A percentile compares a stretch with the other conserved stretches of the same genome.
Evolutionary conservation across 2,113 vertebrate genomes (phyloP).

Genomic region (Zeus faber): DNA sequence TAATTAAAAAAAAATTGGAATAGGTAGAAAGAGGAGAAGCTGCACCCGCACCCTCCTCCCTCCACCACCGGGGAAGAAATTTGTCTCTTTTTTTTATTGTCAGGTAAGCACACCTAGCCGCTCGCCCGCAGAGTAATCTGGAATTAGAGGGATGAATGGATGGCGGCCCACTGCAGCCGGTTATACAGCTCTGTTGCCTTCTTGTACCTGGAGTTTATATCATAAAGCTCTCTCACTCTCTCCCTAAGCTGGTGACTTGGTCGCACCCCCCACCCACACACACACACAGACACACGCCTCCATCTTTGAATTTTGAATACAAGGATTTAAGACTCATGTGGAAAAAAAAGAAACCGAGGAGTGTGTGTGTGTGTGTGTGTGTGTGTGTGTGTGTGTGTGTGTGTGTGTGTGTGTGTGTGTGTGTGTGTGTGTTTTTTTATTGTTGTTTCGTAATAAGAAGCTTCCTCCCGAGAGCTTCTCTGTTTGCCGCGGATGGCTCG

Average conservation of each 20-base stretch:
- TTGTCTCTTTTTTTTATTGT: slow-evolving; percentile 68
- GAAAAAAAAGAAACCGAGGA: slow-evolving; percentile 41
- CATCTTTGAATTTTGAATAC: no score
- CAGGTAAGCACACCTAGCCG: slow-evolving; percentile 70
- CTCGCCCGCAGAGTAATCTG: slow-evolving; percentile 57
- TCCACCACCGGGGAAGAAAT: slow-evolving; percentile 58
- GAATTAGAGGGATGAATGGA: slow-evolving; percentile 70
- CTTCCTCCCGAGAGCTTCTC: no score
- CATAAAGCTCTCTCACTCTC: slow-evolving; percentile 31
- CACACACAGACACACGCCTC: no score
- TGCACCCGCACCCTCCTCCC: slow-evolving; percentile 40
- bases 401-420: neutral
- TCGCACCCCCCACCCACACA: neutral
- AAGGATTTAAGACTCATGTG: slow-evolving; percentile 54
- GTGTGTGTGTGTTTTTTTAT: no score
- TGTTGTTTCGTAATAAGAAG: no score
- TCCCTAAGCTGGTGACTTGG: slow-evolving; percentile 9
- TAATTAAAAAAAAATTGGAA: slow-evolving; percentile 68
- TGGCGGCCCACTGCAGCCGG: slow-evolving; percentile 63
- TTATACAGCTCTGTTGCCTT: slow-evolving; percentile 50
- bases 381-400: slow-evolving; percentile 6
- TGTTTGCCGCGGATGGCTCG: no score
- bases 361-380: slow-evolving; percentile 46
- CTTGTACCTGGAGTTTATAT: slow-evolving; percentile 52
- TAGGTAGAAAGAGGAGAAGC: slow-evolving; percentile 30